Base-by-base conservation (phyloP, 1,140 invertebrate species). In the Zaprionus inermis region DNA sequence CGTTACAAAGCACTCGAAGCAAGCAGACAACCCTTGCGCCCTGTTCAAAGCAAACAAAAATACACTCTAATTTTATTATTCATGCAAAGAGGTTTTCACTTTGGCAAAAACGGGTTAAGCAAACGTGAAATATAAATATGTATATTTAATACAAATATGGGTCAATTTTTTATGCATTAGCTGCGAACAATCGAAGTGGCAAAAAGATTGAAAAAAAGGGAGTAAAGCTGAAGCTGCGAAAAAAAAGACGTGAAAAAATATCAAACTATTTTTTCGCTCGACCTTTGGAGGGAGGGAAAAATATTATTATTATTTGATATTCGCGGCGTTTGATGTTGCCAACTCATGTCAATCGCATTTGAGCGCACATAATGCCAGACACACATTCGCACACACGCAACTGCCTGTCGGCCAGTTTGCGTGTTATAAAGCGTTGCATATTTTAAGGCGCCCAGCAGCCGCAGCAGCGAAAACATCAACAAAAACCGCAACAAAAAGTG, bases 81-180 rank as follows among this genome's bases (percentile, higher is more conserved):
- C 65, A 78, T 72, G 51, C 44, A 76, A 71, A 82, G 75, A 82
- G 70, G 46, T 67, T 73, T 88, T 55, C 68, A 51, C 56, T 58
- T 86, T 81, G 69, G 51, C 63, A 69, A 69, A 72, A 24, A 36
- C 60, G 60, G 28, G 54, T 75, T 59, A 75, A 72, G 76, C 74
- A 88, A 88, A 83, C 72, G 79, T 77, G 46, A 79, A 79, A 86
- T 71, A 82, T 82, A 75, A 70, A 85, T 82, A 88, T 83, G 61
- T 77, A 88, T 79, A 79, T 88, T 86, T 86, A 69, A 79, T 79
- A 69, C 49, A 78, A 89, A 89, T 75, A 52, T 88, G 77, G 79
- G 79, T 88, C 77, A 83, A 83, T 88, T 88, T 79, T 88, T 82
- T 89, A 80, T 83, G 76, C 79, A 82, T 82, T 85, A 85, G 61